Evolutionary conservation across 1,140 invertebrate genomes (phyloP), one percentile per base, ranked within the genome.

Genomic region (Drosophila rhopaloa): DNA sequence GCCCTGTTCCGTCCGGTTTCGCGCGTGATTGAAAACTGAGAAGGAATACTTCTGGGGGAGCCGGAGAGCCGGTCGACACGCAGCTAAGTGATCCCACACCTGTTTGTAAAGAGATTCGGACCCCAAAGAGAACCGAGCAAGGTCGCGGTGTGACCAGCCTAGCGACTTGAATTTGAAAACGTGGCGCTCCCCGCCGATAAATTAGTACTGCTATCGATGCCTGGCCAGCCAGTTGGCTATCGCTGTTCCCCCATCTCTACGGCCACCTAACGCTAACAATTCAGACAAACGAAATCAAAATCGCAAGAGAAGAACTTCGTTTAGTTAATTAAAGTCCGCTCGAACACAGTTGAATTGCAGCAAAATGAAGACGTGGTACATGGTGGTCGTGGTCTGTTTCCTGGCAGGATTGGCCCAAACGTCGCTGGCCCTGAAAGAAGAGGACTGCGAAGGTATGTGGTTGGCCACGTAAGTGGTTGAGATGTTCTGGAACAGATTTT

Each of bases 401-500:
- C 61, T 91, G 57, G 63, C 74, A n/a, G 60, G 48, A 32, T 50
- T 83, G 24, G 54, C 60, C 24, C 83, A 85, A 38, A 80, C 80
- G 32, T 43, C 86, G 27, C 46, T 71, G 59, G 91, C 90, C 11
- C 91, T 96, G 10, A 96, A 94, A 93, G 94, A 95, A 92, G 96
- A 95, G 68, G 95, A 96, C 58, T 96, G 96, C 88, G 96, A 96
- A 91, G 94, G 91, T 92, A 79, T 40, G 74, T 73, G 61, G 8
- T 38, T 63, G 72, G 84, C 84, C 84, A 88, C 84, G 84, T 76
- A 90, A 79, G 76, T 79, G 67, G 43, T 68, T 62, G 68, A 66
- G 55, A 29, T 72, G 43, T 75, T 71, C 57, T 76, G 11, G 24
- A 57, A 27, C 24, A 54, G 16, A 68, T 71, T 78, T 79, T 81